phyloP scores from a whole-genome alignment of 2,888 invertebrate genomes.

The Congeria kusceri region DNA sequence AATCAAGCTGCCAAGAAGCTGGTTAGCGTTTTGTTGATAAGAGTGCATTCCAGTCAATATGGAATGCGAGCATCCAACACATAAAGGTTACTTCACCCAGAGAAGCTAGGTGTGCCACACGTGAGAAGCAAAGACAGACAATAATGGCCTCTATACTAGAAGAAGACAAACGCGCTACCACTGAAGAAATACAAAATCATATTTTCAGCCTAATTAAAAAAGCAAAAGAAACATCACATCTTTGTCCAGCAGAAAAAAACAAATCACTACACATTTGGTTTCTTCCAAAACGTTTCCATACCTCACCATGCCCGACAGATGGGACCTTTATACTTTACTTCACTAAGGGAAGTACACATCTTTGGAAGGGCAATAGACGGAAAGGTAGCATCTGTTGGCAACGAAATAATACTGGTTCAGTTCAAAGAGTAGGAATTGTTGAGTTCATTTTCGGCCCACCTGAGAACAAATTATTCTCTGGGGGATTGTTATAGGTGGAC shows the following conservation, averaged over 20 bases:
- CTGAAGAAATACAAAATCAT: slow-evolving; percentile 15
- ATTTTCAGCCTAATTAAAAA: slow-evolving; percentile 10
- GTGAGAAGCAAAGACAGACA: slow-evolving; percentile 24
- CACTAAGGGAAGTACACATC: slow-evolving; percentile 44
- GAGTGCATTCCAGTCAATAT: slow-evolving; percentile 6
- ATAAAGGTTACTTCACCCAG: slow-evolving; percentile 32
- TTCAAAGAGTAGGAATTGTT: too few species aligned
- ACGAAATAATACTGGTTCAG: too few species aligned
- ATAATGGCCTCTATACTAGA: slow-evolving; percentile 22
- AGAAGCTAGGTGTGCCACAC: slow-evolving; percentile 37
- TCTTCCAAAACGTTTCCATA: slow-evolving; percentile 26
- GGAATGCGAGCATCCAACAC: slow-evolving; percentile 30
- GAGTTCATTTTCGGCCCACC: too few species aligned
- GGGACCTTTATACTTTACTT: slow-evolving; percentile 34
- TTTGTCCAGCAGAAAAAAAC: neutral
- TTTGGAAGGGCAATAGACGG: slow-evolving; percentile 54
- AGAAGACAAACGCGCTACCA: slow-evolving; percentile 25
- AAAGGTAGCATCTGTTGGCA: too few species aligned
- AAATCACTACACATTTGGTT: slow-evolving; percentile 43
- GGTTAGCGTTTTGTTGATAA: too few species aligned
- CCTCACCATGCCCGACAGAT: slow-evolving; percentile 37
- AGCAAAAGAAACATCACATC: slow-evolving; percentile 8
- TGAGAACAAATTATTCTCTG: too few species aligned
- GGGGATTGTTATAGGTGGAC: too few species aligned
- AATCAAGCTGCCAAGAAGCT: too few species aligned